Evolutionary conservation across 1,140 invertebrate species (phyloP).

Genomic region (Drosophila nigromelanica): DNA sequence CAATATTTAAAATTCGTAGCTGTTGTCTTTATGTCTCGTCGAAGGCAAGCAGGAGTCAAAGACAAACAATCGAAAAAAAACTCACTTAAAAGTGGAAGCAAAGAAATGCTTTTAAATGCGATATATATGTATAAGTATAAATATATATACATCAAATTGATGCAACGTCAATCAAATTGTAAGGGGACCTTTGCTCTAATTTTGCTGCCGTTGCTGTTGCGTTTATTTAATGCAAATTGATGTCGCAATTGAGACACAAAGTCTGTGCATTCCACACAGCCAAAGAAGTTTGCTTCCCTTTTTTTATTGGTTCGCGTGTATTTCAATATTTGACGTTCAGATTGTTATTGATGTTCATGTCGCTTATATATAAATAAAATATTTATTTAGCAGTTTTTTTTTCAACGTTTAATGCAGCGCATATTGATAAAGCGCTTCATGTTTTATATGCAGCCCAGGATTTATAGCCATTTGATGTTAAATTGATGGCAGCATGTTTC

Average conservation of each 20-base stretch:
- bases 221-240: conserved; percentile 61
- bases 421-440: neutral
- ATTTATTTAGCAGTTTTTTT: conserved; percentile 69
- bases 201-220: conserved; percentile 8
- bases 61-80: conserved; percentile 49
- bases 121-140: neutral
- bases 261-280: neutral
- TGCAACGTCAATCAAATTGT: conserved; percentile 53
- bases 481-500: conserved; percentile 53
- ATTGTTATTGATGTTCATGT: conserved; percentile 28
- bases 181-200: conserved; percentile 34
- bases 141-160: conserved; percentile 43
- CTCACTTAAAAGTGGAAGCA: conserved; percentile 52
- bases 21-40: conserved; percentile 30
- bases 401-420: conserved; percentile 14
- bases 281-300: too few relatives aligned
- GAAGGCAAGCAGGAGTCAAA: conserved; percentile 62
- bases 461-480: conserved; percentile 65
- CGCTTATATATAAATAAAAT: conserved; percentile 68
- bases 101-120: conserved; percentile 60
- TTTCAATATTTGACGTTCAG: conserved; percentile 41
- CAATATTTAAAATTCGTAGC: conserved; percentile 46
- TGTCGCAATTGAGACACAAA: conserved; percentile 48
- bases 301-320: conserved; percentile 43
- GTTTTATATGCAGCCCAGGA: conserved; percentile 27